Percentiles rank a stretch among this genome's conserved stretches.
Evolutionary conservation across 1,140 invertebrate genomes (phyloP).

Genomic region (Leptinotarsa defecta): DNA sequence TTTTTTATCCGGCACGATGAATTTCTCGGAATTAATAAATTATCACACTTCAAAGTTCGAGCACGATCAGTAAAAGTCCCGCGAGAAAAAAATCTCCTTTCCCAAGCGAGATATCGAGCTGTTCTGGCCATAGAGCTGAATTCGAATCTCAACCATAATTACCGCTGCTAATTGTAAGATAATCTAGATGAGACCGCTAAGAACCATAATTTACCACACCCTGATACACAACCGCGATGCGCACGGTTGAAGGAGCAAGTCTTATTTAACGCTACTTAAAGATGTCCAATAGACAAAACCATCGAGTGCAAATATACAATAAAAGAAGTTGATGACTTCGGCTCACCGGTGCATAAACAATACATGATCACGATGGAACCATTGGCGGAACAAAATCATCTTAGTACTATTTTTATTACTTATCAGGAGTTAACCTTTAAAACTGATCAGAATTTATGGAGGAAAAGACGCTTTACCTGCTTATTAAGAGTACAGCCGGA

Average conservation of each 20-base stretch:
- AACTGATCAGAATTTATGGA: no score
- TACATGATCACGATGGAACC: slow-evolving; percentile 24
- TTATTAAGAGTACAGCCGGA: no score
- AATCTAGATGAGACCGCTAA: slow-evolving; percentile 40
- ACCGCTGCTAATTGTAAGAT: slow-evolving; percentile 30
- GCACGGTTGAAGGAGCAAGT: slow-evolving; percentile 39
- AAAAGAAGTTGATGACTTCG: slow-evolving; percentile 34
- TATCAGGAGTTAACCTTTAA: background rate
- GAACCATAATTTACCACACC: slow-evolving; percentile 40
- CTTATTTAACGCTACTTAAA: slow-evolving; percentile 47
- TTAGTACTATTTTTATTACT: background rate
- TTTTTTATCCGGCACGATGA: slow-evolving; percentile 9
- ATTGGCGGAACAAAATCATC: background rate
- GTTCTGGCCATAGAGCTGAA: background rate
- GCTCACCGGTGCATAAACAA: slow-evolving; percentile 39
- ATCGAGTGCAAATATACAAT: slow-evolving; percentile 41
- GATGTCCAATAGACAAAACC: slow-evolving; percentile 45
- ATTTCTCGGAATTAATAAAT: slow-evolving; percentile 4
- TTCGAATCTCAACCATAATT: slow-evolving; percentile 19
- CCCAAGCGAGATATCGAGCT: background rate
- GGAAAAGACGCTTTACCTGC: no score
- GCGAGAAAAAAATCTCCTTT: background rate
- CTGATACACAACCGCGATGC: slow-evolving; percentile 38
- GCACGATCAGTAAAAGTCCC: slow-evolving; percentile 8
- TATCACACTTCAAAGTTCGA: slow-evolving; percentile 14